Evolutionary conservation across 2,888 invertebrate species (phyloP), one percentile per base, ranked within the genome.

Genomic region (Ichneumoninae sp.): DNA sequence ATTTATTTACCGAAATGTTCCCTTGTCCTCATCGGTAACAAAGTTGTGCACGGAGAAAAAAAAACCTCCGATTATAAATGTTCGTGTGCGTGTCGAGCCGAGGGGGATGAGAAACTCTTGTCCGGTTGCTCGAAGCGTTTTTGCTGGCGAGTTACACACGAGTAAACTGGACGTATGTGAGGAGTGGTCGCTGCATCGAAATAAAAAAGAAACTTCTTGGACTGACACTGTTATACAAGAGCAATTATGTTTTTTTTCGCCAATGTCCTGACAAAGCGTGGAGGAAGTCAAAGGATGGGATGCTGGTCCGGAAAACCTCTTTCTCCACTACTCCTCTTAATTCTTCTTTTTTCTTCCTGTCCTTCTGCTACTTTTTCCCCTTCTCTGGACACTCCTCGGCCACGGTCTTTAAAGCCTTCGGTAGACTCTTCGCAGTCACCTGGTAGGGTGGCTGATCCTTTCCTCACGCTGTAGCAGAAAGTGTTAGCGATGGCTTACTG

Each of bases 1-100:
- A 88, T 90, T 89, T 89, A 89, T 89, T 89, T 89, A 84, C 84
- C 82, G 85, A 88, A 87, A 88, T 85, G 88, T 89, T 85, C 80
- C 80, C 66, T 71, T 60, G 83, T 78, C 72, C 26, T 76, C 60
- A 47, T 80, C 70, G 71, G 74, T 57, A 70, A 74, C 76, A 72
- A 69, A 68, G 75, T 66, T 74, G n/a, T 47, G 60, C 69, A 60
- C 66, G 57, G 8, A 40, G 57, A 50, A 69, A 70, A 52, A 70
- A 66, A 79, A 80, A 81, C 71, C 52, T 72, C 71, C 79, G 68
- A 78, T 86, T 87, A 82, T 82, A 78, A 85, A 85, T 86, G 84
- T 82, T 69, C 60, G 47, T 50, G 76, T 52, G 74, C 30, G 30
- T 78, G 81, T 78, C 69, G 66, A 16, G 57, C 1, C 30, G 4